Conservation (phyloP, 1,140 invertebrate species). For the Trigoniulus corallinus region DNA sequence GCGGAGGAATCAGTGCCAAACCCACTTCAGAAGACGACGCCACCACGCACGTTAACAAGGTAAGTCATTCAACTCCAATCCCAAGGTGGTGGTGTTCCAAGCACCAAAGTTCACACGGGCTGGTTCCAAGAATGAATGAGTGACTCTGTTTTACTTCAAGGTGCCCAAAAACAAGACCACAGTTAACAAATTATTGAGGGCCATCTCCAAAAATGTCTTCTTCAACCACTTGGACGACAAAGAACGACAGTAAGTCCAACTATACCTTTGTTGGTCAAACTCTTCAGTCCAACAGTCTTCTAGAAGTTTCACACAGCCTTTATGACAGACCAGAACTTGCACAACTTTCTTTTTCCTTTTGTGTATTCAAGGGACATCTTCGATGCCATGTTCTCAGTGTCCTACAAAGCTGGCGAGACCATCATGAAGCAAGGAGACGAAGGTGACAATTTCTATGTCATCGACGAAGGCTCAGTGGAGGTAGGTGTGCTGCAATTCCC, state of each 20-base stretch:
- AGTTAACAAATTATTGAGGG: conserved; percentile 94
- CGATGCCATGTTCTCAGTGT: conserved; percentile 97
- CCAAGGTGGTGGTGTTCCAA: too few species aligned
- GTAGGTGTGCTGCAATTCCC: too few species aligned
- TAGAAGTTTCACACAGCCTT: too few species aligned
- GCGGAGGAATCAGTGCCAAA: conserved; percentile 90
- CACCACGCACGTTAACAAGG: conserved; percentile 94
- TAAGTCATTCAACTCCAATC: too few species aligned
- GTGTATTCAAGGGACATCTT: conserved; percentile 60
- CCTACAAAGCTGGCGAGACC: conserved; percentile 79
- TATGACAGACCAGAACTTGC: background rate
- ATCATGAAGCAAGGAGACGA: conserved; percentile 98
- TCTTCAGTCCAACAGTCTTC: too few species aligned
- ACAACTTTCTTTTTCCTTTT: background rate
- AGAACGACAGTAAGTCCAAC: conserved; percentile 45
- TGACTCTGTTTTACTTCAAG: too few species aligned
- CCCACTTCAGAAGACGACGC: conserved; percentile 95
- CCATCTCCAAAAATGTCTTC: conserved; percentile 95
- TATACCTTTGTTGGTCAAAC: too few species aligned
- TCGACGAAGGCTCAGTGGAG: conserved; percentile 96
- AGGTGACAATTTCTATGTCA: conserved; percentile 99
- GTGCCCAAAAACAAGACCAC: conserved; percentile 99
- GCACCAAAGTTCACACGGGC: too few species aligned
- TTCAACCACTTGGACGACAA: conserved; percentile 97
- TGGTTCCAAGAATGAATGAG: too few species aligned